Evolutionary conservation across 2,888 invertebrate genomes (phyloP), one percentile per base, ranked within the genome.

Genomic region (Lasioglossum malachurum): DNA sequence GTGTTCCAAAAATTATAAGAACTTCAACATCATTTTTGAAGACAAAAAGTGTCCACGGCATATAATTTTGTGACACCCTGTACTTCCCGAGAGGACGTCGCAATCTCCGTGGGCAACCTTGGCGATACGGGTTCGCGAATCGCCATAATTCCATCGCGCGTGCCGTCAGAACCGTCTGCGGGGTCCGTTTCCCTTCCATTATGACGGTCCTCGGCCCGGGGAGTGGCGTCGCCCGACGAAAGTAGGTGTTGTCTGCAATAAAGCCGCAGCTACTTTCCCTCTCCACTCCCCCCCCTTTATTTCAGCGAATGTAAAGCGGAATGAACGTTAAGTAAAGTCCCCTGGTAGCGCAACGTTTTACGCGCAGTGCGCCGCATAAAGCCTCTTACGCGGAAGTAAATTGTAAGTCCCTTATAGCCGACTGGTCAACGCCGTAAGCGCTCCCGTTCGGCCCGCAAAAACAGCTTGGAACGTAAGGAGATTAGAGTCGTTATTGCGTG

Each of bases 381-480:
- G 93, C 93, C 89, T 92, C 92, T 93, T 93, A 92, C 88, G 87
- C 75, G 87, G 87, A 92, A 91, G 92, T 91, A 92, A 93, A 93
- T 93, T 93, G 87, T 93, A 93, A 93, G 93, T 92, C 91, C 88
- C 87, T 91, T 88, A 86, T 91, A 91, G 85, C 82, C 88, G 91
- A 91, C 90, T 91, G 92, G 93, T 93, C 93, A 93, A 91, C 90
- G 90, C 90, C 89, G 86, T 89, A 88, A 91, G 90, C 92, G 90
- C 90, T 93, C 92, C 91, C 91, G 88, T 91, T 91, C 88, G 89
- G 74, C 80, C 83, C 78, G 81, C 84, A 90, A 93, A 93, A 92
- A 92, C 92, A 85, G 89, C 91, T 89, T 84, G 80, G 85, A 44
- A 84, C 90, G 89, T 92, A 92, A 92, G 92, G 88, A 92, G 92